phyloP scores from a whole-genome alignment of 2,888 invertebrate genomes.

The Vesta saturnalis region DNA sequence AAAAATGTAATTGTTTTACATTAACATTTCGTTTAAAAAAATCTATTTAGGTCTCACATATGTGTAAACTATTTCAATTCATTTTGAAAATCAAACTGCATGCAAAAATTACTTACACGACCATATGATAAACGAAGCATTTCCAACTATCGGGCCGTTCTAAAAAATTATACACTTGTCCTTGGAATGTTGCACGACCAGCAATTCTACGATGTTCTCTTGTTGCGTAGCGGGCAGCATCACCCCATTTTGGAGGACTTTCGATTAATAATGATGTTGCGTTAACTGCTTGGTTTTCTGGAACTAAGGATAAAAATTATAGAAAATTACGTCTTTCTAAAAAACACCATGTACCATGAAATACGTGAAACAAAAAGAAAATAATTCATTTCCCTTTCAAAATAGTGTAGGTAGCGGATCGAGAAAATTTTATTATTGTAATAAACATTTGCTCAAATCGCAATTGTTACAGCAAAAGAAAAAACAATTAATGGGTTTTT shows the following conservation, averaged over 20 bases:
- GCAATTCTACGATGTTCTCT: conserved; percentile 71
- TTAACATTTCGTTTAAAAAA: no score
- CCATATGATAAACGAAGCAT: conserved; percentile 84
- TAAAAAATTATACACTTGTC: conserved; percentile 84
- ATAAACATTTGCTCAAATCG: no score
- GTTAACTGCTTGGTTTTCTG: conserved; percentile 53
- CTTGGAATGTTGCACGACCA: conserved; percentile 76
- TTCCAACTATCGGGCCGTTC: conserved; percentile 86
- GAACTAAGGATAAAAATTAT: conserved; percentile 19
- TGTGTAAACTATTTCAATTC: not conserved
- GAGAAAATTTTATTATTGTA: no score
- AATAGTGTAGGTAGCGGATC: no score
- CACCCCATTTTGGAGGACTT: conserved; percentile 65
- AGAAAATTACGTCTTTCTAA: no score
- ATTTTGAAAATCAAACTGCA: not conserved
- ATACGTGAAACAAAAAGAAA: no score
- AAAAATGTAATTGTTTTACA: no score
- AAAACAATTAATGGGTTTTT: no score
- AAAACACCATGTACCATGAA: no score
- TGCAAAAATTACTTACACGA: conserved; percentile 72
- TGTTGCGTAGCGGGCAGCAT: conserved; percentile 69
- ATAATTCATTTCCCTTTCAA: no score
- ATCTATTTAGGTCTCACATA: no score
- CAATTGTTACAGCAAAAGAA: no score
- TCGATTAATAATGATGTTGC: conserved; percentile 60